Conservation (phyloP, 1,140 invertebrate species). For the Drosophila willistoni region DNA sequence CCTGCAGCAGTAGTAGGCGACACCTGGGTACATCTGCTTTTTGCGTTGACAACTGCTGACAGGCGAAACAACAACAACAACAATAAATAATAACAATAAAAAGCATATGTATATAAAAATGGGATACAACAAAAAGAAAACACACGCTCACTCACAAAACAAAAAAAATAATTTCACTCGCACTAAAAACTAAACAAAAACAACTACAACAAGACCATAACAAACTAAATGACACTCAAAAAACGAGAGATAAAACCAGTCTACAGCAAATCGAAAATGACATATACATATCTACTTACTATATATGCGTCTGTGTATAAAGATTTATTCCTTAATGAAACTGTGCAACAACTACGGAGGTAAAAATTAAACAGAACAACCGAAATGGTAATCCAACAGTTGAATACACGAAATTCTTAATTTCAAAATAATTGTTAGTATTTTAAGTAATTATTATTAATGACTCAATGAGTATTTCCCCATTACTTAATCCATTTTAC, state of each 20-base stretch:
- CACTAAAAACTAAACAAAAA: constrained; percentile 15
- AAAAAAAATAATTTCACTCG: not conserved
- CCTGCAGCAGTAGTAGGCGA: not conserved
- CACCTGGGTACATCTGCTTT: constrained; percentile 17
- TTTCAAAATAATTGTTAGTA: too few species aligned
- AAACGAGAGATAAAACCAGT: not conserved
- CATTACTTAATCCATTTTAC: too few species aligned
- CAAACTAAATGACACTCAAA: constrained; percentile 3
- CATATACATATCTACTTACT: not conserved
- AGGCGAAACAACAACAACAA: constrained; percentile 48
- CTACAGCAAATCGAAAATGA: not conserved
- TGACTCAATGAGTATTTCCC: too few species aligned
- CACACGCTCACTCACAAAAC: not conserved
- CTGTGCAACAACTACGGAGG: not conserved
- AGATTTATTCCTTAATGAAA: not conserved
- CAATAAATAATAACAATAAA: constrained; percentile 17
- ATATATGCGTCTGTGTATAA: too few species aligned
- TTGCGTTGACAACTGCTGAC: constrained; percentile 73
- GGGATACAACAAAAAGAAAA: constrained; percentile 38
- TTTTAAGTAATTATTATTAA: too few species aligned
- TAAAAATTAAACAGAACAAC: not conserved
- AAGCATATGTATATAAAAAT: constrained; percentile 40
- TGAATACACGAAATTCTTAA: not conserved
- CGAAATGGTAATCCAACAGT: not conserved
- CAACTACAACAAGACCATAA: constrained; percentile 6